Evolutionary conservation across 2,888 invertebrate species (phyloP), one percentile per base, ranked within the genome.

Genomic region (Epsilonema sp.): DNA sequence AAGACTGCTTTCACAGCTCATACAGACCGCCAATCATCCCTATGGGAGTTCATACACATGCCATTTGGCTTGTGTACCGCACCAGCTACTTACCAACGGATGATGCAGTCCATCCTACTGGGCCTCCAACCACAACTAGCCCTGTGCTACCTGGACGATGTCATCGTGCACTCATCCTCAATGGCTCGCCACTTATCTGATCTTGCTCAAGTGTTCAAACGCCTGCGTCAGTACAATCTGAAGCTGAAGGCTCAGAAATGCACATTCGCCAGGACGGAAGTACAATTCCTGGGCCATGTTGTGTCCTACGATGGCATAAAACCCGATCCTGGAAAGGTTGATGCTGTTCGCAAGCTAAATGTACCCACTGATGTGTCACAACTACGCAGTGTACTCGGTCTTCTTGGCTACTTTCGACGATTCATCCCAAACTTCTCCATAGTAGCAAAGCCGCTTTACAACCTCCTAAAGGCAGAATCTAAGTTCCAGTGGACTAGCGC

Each of bases 181-280:
- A 52, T 41, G 16, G 48, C 54, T 0, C 2, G 51, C 8, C 54
- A 57, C 38, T 19, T 43, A 1, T 4, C 19, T 1, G 25, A 46
- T 3, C 26, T 56, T 2, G 22, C 16, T n/a, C 23, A 46, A 37
- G 54, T 52, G n/a, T 48, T 56, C 20, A 26, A 31, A 2, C 44
- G 55, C 1, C 26, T 54, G 19, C n/a, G 37, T 8, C 1, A 21
- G 11, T 52, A 50, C 5, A 37, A 26, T 5, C 39, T 54, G 23
- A 54, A 51, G 37, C 31, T 56, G 19, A 54, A 53, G 43, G 44
- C 53, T 1, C n/a, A 21, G 20, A 54, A 54, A 36, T 54, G 54
- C 24, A n/a, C 47, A 5, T 44, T 54, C 22, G 42, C 42, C 1
- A 22, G 26, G 19, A 26, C 21, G 1, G 23, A 20, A 2, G 13